Percentiles rank a stretch among this genome's conserved stretches.
phyloP scores from a whole-genome alignment of 2,113 vertebrate genomes.

The Atrichornis clamosus region DNA sequence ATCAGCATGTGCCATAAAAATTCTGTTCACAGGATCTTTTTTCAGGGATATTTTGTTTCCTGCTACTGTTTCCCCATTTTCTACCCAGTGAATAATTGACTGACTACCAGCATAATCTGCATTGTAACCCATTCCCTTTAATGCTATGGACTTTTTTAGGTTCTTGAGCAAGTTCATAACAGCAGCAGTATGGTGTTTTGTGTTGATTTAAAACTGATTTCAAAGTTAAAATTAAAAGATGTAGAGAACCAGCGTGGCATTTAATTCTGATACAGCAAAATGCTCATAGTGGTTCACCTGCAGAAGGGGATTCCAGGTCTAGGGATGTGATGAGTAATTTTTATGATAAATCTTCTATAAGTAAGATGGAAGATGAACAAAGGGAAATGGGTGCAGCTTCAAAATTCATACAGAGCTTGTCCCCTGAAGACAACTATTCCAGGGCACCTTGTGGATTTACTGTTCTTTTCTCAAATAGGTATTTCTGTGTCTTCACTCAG shows the following conservation, averaged over 20 bases:
- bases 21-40: background rate
- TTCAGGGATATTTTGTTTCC: slow-evolving; percentile 28
- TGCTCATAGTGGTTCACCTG: background rate
- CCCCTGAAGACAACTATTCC: background rate
- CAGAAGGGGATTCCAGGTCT: background rate
- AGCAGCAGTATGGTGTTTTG: background rate
- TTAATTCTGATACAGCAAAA: background rate
- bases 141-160: slow-evolving; percentile 2
- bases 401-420: background rate
- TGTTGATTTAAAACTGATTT: background rate
- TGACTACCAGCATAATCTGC: background rate
- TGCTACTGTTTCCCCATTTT: slow-evolving; percentile 26
- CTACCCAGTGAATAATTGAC: slow-evolving; percentile 17
- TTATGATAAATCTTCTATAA: background rate
- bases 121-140: slow-evolving; percentile 8
- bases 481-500: background rate
- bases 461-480: background rate
- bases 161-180: slow-evolving; percentile 6
- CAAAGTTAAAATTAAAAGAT: background rate
- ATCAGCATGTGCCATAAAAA: background rate
- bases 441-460: background rate
- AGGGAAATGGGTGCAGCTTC: background rate
- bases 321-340: background rate
- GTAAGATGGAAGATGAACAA: background rate
- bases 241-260: background rate